Evolutionary conservation across 2,113 vertebrate species (phyloP).

Genomic region (cattle (Bos taurus)): ARS-UCD2.0 NC_037342.1:78602501-78603000

Average conservation of each 20-base stretch:
- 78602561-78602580: neutral
- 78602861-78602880: neutral
- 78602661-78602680: neutral
- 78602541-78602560: neutral
- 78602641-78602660: neutral
- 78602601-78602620: neutral
- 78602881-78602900: neutral
- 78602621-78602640: neutral
- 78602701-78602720: neutral
- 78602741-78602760: neutral
- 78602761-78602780: fast-evolving
- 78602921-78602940: neutral
- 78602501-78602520: neutral
- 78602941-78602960: neutral
- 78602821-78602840: neutral
- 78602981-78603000: neutral
- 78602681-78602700: neutral
- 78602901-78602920: neutral
- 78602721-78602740: neutral
- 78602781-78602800: neutral
- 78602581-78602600: neutral
- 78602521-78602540: neutral
- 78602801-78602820: neutral
- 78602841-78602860: neutral
- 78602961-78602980: neutral